These are phyloP conservation scores for Anastrepha obliqua DNA, from an alignment of 1,140 invertebrate species.

Conservation along the genomic window DNA sequence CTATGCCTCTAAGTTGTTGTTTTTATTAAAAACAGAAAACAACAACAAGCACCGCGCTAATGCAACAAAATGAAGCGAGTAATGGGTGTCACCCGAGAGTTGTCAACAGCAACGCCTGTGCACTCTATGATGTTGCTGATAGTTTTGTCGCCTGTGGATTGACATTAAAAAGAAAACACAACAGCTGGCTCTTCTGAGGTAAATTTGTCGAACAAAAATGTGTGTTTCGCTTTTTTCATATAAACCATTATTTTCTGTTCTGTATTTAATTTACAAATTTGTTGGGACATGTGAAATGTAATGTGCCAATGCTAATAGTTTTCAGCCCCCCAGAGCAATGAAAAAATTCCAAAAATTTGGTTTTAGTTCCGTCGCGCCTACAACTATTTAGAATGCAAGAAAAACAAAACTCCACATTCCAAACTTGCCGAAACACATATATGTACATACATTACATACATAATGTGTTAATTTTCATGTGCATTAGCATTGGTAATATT, in stretches of 20 bases:
- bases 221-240: background rate
- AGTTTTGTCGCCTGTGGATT: constrained; percentile 20
- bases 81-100: constrained; percentile 4
- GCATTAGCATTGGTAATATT: background rate
- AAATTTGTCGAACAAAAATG: background rate
- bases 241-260: too few species aligned
- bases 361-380: background rate
- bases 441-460: background rate
- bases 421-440: background rate
- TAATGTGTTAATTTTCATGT: background rate
- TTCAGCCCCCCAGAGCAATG: background rate
- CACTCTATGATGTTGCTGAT: background rate
- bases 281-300: background rate
- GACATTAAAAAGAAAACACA: background rate
- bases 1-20: background rate
- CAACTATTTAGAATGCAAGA: background rate
- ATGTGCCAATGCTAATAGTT: constrained; percentile 12
- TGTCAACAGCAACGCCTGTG: background rate
- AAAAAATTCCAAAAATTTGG: background rate
- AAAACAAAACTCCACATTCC: background rate
- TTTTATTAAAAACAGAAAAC: background rate
- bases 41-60: background rate
- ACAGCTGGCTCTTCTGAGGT: background rate
- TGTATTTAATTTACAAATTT: background rate
- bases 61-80: constrained; percentile 34